These are phyloP conservation scores for Protodeltote pygarga DNA, from an alignment of 2,888 invertebrate species.

Conservation along the genomic window DNA sequence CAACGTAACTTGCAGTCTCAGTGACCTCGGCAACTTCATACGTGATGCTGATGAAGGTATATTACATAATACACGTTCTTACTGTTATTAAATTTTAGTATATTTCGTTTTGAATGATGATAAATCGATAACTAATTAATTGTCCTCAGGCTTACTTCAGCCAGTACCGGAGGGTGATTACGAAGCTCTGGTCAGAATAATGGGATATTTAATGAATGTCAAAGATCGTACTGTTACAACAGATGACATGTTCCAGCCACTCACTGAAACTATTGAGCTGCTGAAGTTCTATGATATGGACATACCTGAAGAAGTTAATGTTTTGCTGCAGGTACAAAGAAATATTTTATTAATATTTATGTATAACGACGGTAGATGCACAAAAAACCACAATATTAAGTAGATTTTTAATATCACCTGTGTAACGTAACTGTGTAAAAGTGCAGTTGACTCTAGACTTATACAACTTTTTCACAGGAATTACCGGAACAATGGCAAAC, in stretches of 20 bases:
- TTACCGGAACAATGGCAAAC: slow-evolving; percentile 98
- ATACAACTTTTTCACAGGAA: slow-evolving; percentile 86
- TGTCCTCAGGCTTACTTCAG: slow-evolving; percentile 80
- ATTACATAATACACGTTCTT: too few species aligned
- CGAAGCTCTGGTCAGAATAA: slow-evolving; percentile 94
- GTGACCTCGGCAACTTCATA: slow-evolving; percentile 95
- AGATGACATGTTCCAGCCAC: slow-evolving; percentile 98
- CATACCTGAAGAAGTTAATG: slow-evolving; percentile 98
- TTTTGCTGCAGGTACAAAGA: slow-evolving; percentile 93
- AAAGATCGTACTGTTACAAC: slow-evolving; percentile 95
- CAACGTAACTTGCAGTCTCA: slow-evolving; percentile 92
- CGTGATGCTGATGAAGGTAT: slow-evolving; percentile 95
- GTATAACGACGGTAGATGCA: too few species aligned
- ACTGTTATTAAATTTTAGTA: too few species aligned
- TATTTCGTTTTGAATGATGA: not conserved
- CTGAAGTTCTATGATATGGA: slow-evolving; percentile 98
- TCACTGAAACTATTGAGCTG: slow-evolving; percentile 96
- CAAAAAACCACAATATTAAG: too few species aligned
- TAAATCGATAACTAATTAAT: not conserved
- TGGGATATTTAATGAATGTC: slow-evolving; percentile 97
- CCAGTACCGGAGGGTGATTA: slow-evolving; percentile 96
- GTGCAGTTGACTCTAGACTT: not conserved
- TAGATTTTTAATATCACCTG: too few species aligned
- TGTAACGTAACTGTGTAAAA: too few species aligned
- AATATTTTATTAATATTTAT: too few species aligned